Base-by-base conservation (phyloP, 2,888 invertebrate species). In the Dicyrtomina minuta region DNA sequence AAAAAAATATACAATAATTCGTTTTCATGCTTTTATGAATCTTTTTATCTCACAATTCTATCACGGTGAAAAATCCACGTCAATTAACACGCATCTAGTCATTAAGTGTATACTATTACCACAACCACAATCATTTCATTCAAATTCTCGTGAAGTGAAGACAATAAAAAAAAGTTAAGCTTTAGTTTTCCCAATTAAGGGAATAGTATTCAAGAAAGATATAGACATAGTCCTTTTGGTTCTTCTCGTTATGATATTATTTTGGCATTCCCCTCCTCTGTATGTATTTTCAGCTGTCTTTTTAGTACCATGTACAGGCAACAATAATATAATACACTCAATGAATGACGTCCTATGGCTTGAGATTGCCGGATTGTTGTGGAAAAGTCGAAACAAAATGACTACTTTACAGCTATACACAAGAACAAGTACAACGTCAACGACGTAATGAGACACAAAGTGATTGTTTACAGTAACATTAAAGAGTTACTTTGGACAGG, bases 171-270 rank as follows among this genome's bases (percentile, higher is more conserved):
- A 33, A 33, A 33, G 33, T 33, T 33, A 8, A 8, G 33, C 33
- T 33, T n/a, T 27, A 55, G 24, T 55, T 55, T 55, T 3, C 27
- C 55, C 55, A 55, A 55, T 55, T 55, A 55, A 55, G 55, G 26
- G 55, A 26, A 55, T 22, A 55, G 15, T 22, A 24, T 10, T 24
- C 55, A 10, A 27, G 15, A 55, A n/a, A n/a, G n/a, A n/a, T n/a
- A n/a, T n/a, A n/a, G n/a, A n/a, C n/a, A n/a, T n/a, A n/a, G n/a
- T n/a, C n/a, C n/a, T 26, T 55, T 55, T 8, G 27, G 55, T n/a
- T 24, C n/a, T n/a, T 13, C 51, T 51, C 33, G 33, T 33, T 33
- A 33, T 33, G 33, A 33, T 33, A 33, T 33, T 33, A n/a, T n/a
- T n/a, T n/a, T n/a, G n/a, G n/a, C n/a, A n/a, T n/a, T n/a, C n/a